Evolutionary conservation across 1,140 invertebrate species (phyloP), one percentile per base, ranked within the genome.

Genomic region (Anastrepha obliqua): DNA sequence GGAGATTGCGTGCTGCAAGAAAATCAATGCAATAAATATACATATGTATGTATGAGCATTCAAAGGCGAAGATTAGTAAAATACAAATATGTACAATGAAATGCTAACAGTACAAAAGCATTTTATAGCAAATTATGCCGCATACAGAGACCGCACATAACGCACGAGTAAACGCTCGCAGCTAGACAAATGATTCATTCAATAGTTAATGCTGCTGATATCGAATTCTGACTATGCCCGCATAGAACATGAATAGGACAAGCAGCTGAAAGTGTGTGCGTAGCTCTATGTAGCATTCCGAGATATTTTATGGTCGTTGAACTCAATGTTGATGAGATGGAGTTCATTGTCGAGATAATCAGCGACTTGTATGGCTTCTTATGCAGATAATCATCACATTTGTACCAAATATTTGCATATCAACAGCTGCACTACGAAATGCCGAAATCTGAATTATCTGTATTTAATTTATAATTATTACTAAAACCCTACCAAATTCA

Each of bases 321-420:
- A 81, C 74, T 81, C 47, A 20, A 55, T 51, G 74, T 20, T 81
- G 6, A 8, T 55, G 39, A 29, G 3, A 3, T 20, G 6, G 74
- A 81, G 74, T 81, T 81, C 74, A 58, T 81, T 81, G 47, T 81
- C 74, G 55, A 81, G 51, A 81, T 81, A 81, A 8, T 29, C 17
- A 9, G 3, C 51, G 47, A 55, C n/a, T 81, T 81, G 15, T 81
- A 81, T 8, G 74, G 74, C 74, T 81, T 81, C 74, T 55, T 81
- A 3, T 62, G n/a, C 7, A 55, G 47, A 55, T 8, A 55, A 11
- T 55, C 11, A 55, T 55, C 51, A 55, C 51, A 11, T 55, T 11
- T 55, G 6, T 47, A 74, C 44, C 15, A 67, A 20, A 67, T 67
- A 74, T 74, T 47, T 74, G 3, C 67, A 3, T 17, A 42, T 67